phyloP scores from a whole-genome alignment of 2,113 vertebrate genomes.

The Neogale vison region DNA sequence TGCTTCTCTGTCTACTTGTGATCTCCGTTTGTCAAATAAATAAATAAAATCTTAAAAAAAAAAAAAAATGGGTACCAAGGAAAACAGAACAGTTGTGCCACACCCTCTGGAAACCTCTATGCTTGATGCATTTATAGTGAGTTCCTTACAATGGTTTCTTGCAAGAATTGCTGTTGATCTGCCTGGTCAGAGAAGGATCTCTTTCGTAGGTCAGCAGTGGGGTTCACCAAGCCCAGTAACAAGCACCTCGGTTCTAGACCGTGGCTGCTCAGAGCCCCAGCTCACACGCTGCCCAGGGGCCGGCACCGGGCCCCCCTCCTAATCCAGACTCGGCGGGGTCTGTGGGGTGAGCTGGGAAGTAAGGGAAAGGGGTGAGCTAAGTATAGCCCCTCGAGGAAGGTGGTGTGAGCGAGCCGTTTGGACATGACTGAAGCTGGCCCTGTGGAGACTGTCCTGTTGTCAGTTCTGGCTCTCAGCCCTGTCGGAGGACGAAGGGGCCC shows the following conservation, averaged over 20 bases:
- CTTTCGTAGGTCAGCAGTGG: background rate
- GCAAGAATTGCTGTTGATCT: background rate
- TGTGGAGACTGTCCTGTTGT: background rate
- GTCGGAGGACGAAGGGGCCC: background rate
- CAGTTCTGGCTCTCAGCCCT: too few relatives aligned
- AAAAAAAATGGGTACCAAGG: background rate
- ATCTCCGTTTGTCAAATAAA: too few relatives aligned
- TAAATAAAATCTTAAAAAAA: too few relatives aligned
- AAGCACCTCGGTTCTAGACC: background rate
- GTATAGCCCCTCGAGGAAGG: background rate
- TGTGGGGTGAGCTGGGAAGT: background rate
- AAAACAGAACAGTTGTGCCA: background rate
- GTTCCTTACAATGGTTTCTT: background rate
- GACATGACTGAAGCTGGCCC: background rate
- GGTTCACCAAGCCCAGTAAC: background rate
- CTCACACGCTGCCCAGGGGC: background rate
- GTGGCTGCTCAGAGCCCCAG: background rate
- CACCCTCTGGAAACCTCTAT: background rate
- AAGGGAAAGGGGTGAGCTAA: background rate
- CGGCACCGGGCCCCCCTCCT: background rate
- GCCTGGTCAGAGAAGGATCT: background rate
- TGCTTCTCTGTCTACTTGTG: too few relatives aligned
- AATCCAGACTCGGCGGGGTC: too few relatives aligned
- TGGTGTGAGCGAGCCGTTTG: background rate
- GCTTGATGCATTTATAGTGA: background rate